Percentiles rank a stretch among this genome's conserved stretches.
Conservation (phyloP, 2,888 invertebrate species). For the Athetis lepigone region DNA sequence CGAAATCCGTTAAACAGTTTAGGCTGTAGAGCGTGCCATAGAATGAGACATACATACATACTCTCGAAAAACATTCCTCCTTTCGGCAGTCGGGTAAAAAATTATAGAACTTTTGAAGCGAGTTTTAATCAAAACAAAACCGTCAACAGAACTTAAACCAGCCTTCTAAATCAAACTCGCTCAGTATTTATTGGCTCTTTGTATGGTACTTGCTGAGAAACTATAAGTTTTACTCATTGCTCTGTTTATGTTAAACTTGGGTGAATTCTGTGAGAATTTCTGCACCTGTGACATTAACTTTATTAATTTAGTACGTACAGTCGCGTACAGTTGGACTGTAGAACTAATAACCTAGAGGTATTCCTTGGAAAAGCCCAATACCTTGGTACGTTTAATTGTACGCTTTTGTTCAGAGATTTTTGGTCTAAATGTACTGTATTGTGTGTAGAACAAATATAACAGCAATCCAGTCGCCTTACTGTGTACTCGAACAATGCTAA, state of each 20-base stretch:
- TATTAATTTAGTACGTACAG: slow-evolving; percentile 61
- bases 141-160: not conserved
- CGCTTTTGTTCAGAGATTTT: not conserved
- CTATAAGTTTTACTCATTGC: slow-evolving; percentile 50
- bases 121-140: not conserved
- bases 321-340: slow-evolving; percentile 14
- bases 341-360: slow-evolving; percentile 35
- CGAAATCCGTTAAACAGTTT: no score
- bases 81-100: no score
- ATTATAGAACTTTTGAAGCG: no score
- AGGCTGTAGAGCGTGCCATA: no score
- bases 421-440: no score
- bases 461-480: no score
- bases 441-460: no score
- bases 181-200: slow-evolving; percentile 33
- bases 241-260: slow-evolving; percentile 60
- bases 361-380: slow-evolving; percentile 27
- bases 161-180: slow-evolving; percentile 38
- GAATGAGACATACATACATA: no score
- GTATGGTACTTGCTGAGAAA: slow-evolving; percentile 26
- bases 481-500: no score
- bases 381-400: not conserved
- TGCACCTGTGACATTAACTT: slow-evolving; percentile 66
- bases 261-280: slow-evolving; percentile 50
- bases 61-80: no score